Conservation (phyloP, 2,113 vertebrate species). For the Rutilus rutilus region DNA sequence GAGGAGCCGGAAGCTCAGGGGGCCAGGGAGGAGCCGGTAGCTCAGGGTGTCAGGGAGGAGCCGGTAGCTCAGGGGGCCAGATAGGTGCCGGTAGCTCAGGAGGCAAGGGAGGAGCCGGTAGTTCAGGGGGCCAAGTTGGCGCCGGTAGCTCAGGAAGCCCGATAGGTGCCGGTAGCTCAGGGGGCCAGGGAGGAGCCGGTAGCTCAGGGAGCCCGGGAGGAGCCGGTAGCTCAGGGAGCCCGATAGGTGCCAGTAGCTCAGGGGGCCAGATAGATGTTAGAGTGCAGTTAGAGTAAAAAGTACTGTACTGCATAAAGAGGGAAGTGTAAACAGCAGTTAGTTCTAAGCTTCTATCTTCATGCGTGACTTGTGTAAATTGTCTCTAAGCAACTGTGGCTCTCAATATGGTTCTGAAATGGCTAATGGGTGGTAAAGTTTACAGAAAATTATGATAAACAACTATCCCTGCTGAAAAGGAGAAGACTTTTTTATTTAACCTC, state of each 20-base stretch:
- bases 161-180: too few relatives aligned
- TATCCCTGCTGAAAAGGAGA: background rate
- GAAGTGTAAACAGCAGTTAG: background rate
- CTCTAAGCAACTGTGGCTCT: slow-evolving; percentile 48
- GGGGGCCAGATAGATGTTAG: background rate
- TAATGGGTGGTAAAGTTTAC: slow-evolving; percentile 28
- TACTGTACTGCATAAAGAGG: background rate
- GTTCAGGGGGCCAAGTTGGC: fast-evolving
- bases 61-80: too few relatives aligned
- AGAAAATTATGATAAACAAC: slow-evolving; percentile 21
- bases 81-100: too few relatives aligned
- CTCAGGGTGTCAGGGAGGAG: too few relatives aligned
- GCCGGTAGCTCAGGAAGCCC: too few relatives aligned
- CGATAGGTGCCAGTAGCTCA: too few relatives aligned
- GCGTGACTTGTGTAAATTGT: slow-evolving; percentile 37
- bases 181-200: fast-evolving
- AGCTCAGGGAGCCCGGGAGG: too few relatives aligned
- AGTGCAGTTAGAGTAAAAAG: background rate
- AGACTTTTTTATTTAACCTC: background rate
- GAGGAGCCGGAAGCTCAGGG: too few relatives aligned
- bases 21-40: too few relatives aligned
- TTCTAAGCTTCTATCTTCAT: slow-evolving; percentile 24
- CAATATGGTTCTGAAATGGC: slow-evolving; percentile 2
- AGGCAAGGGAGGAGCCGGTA: too few relatives aligned
- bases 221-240: too few relatives aligned